phyloP scores from a whole-genome alignment of 2,888 invertebrate species.

The Perizoma flavofasciatum region DNA sequence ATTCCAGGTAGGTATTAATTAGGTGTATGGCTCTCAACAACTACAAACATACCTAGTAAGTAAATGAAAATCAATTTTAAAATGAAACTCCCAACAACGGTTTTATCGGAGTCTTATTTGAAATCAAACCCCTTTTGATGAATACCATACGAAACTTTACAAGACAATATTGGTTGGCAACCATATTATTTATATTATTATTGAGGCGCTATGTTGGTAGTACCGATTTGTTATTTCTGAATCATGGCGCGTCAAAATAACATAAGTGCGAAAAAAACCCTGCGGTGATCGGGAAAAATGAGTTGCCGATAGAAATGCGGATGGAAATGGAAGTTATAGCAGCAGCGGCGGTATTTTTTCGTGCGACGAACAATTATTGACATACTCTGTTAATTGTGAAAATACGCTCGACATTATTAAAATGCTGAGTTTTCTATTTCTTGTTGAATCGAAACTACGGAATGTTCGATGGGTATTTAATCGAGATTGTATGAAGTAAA shows the following conservation, averaged over 20 bases:
- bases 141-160: too few species aligned
- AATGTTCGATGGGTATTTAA: slow-evolving; percentile 22
- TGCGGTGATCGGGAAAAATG: slow-evolving; percentile 32
- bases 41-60: too few species aligned
- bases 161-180: too few species aligned
- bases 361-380: slow-evolving; percentile 66
- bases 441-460: slow-evolving; percentile 31
- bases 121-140: too few species aligned
- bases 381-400: slow-evolving; percentile 76
- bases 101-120: too few species aligned
- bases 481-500: background rate
- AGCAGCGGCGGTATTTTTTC: slow-evolving; percentile 46
- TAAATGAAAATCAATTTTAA: too few species aligned
- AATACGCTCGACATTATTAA: slow-evolving; percentile 52
- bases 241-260: too few species aligned
- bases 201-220: too few species aligned
- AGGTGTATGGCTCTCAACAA: background rate
- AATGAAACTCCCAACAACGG: too few species aligned
- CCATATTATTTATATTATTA: too few species aligned
- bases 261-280: too few species aligned
- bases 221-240: too few species aligned
- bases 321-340: slow-evolving; percentile 50
- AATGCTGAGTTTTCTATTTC: slow-evolving; percentile 34
- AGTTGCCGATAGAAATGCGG: slow-evolving; percentile 53
- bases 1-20: background rate